Conservation (phyloP, 2,888 invertebrate genomes). For the Drosophila rubida region DNA sequence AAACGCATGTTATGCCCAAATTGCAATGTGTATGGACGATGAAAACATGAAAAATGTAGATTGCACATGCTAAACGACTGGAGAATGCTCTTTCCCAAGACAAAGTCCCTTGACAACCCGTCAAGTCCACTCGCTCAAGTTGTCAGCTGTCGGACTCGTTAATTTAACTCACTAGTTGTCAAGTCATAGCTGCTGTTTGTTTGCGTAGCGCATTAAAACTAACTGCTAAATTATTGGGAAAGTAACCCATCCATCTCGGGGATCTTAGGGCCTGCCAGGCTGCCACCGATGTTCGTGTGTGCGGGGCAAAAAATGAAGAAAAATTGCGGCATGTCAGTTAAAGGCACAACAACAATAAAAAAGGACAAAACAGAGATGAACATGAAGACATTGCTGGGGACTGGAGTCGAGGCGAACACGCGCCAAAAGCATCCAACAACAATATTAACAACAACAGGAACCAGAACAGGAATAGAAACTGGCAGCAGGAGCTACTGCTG, state of each 20-base stretch:
- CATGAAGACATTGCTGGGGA: constrained; percentile 65
- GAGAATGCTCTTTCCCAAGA: constrained; percentile 1
- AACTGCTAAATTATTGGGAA: constrained; percentile 77
- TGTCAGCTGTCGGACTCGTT: neutral
- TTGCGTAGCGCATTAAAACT: constrained; percentile 68
- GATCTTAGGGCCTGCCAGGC: constrained; percentile 32
- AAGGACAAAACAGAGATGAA: constrained; percentile 63
- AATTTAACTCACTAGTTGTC: constrained; percentile 19
- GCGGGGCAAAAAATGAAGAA: constrained; percentile 66
- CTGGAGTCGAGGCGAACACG: constrained; percentile 53
- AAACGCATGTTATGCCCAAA: constrained; percentile 53
- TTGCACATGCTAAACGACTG: constrained; percentile 30
- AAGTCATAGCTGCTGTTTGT: constrained; percentile 12
- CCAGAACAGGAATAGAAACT: constrained; percentile 8
- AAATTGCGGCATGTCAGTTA: constrained; percentile 75
- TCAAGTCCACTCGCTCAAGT: neutral
- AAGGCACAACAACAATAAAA: constrained; percentile 77
- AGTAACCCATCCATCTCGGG: constrained; percentile 73
- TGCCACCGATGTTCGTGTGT: constrained; percentile 25
- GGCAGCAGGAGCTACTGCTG: constrained; percentile 2
- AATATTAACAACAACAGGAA: constrained; percentile 57
- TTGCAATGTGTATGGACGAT: constrained; percentile 49
- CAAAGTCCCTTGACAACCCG: neutral
- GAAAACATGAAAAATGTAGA: constrained; percentile 71
- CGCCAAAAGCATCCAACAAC: constrained; percentile 73